phyloP scores from a whole-genome alignment of 2,113 vertebrate species.

The Eidolon helvum region DNA sequence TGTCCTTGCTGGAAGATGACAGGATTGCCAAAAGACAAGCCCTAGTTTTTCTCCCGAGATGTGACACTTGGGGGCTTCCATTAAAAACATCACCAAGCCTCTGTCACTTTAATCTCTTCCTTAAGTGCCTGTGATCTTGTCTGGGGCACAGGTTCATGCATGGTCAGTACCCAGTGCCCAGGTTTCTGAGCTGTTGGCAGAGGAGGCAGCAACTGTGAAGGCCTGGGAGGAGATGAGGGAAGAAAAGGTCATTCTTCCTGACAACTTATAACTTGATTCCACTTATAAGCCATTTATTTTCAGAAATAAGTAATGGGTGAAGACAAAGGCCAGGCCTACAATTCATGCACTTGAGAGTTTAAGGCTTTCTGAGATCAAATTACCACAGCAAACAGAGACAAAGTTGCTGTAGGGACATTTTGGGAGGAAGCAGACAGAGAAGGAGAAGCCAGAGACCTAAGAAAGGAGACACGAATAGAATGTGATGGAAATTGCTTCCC shows the following conservation, averaged over 20 bases:
- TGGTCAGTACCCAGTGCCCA: constrained; percentile 47
- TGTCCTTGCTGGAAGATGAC: constrained; percentile 49
- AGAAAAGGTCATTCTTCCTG: constrained; percentile 66
- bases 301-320: constrained; percentile 73
- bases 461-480: constrained; percentile 62
- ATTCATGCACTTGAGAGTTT: constrained; percentile 64
- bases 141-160: constrained; percentile 10
- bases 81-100: constrained; percentile 15
- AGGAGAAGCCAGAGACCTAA: constrained; percentile 54
- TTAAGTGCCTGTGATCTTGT: constrained; percentile 66
- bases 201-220: constrained; percentile 12
- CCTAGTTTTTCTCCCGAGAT: not conserved
- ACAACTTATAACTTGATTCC: constrained; percentile 70
- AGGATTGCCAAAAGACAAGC: not conserved
- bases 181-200: constrained; percentile 23
- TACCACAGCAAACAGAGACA: constrained; percentile 56
- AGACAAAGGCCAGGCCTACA: constrained; percentile 71
- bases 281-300: constrained; percentile 78
- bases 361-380: constrained; percentile 68
- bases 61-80: constrained; percentile 32
- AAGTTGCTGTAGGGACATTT: constrained; percentile 38
- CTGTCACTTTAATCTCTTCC: constrained; percentile 31
- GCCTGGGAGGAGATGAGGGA: constrained; percentile 39
- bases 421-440: constrained; percentile 35
- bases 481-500: constrained; percentile 60